Evolutionary conservation across 2,888 invertebrate genomes (phyloP).

Genomic region (Apodemia zela): DNA sequence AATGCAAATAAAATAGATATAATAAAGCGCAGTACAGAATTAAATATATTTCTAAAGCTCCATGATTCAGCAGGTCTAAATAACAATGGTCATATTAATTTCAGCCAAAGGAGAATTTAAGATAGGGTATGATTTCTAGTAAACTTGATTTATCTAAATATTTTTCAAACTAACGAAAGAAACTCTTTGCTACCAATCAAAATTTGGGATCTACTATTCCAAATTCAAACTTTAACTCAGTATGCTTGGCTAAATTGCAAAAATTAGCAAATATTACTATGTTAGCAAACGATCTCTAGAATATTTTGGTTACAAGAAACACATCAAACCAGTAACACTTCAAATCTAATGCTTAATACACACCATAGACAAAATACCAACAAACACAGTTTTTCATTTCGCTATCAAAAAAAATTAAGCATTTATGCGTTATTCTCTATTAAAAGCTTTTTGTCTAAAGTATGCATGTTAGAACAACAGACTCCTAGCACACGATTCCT

Average conservation of each 20-base stretch:
- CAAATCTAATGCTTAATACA: slow-evolving; percentile 29
- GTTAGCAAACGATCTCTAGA: slow-evolving; percentile 26
- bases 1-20: slow-evolving; percentile 21
- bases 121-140: slow-evolving; percentile 20
- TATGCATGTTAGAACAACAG: slow-evolving; percentile 20
- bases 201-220: slow-evolving; percentile 22
- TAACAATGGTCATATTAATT: slow-evolving; percentile 19
- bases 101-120: slow-evolving; percentile 22
- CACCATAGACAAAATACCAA: slow-evolving; percentile 22
- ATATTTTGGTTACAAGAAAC: slow-evolving; percentile 22
- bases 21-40: slow-evolving; percentile 23
- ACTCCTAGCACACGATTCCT: slow-evolving; percentile 44
- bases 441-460: slow-evolving; percentile 16
- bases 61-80: slow-evolving; percentile 22
- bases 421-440: slow-evolving; percentile 10
- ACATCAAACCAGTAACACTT: slow-evolving; percentile 27
- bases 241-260: slow-evolving; percentile 25
- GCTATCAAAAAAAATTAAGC: slow-evolving; percentile 14
- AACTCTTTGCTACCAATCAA: slow-evolving; percentile 22
- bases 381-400: slow-evolving; percentile 16
- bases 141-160: slow-evolving; percentile 19
- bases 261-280: slow-evolving; percentile 25
- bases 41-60: slow-evolving; percentile 22
- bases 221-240: slow-evolving; percentile 21
- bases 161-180: slow-evolving; percentile 22